phyloP scores from a whole-genome alignment of 1,140 invertebrate species.

The Chironomus tepperi region DNA sequence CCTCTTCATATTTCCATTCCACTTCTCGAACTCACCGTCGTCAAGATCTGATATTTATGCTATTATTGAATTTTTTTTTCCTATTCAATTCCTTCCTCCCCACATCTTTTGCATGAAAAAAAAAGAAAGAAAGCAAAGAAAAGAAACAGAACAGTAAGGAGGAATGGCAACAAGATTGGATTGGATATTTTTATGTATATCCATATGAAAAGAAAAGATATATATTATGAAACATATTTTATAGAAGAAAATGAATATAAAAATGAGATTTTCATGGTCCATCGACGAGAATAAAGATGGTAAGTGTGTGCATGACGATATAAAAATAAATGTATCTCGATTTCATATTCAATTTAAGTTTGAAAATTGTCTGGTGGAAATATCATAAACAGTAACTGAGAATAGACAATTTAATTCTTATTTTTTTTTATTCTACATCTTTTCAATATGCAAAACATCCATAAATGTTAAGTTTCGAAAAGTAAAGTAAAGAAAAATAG shows the following conservation, averaged over 20 bases:
- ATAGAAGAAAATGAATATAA: background rate
- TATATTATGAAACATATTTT: constrained; percentile 22
- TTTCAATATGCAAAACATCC: too few species aligned
- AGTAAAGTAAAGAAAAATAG: too few species aligned
- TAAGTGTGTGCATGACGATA: background rate
- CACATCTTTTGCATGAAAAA: background rate
- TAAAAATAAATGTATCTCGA: background rate
- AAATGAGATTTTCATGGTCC: constrained; percentile 19
- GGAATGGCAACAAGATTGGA: background rate
- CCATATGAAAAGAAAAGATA: background rate
- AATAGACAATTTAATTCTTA: too few species aligned
- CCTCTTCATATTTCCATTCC: constrained; percentile 1
- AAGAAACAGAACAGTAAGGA: background rate
- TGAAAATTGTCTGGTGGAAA: background rate
- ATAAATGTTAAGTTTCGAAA: too few species aligned
- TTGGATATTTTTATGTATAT: constrained; percentile 13
- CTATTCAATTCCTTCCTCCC: background rate
- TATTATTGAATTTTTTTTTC: constrained; percentile 22
- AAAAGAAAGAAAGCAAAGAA: background rate
- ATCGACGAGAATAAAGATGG: constrained; percentile 3
- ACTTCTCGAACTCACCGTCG: background rate
- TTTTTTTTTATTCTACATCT: too few species aligned
- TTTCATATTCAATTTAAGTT: background rate
- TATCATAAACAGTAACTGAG: too few species aligned
- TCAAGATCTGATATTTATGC: constrained; percentile 17